A percentile compares a stretch with the other conserved stretches of the same genome.
These are phyloP conservation scores for Phylloscopus whistleri DNA, from an alignment of 2,113 vertebrate species.

Conservation along the genomic window DNA sequence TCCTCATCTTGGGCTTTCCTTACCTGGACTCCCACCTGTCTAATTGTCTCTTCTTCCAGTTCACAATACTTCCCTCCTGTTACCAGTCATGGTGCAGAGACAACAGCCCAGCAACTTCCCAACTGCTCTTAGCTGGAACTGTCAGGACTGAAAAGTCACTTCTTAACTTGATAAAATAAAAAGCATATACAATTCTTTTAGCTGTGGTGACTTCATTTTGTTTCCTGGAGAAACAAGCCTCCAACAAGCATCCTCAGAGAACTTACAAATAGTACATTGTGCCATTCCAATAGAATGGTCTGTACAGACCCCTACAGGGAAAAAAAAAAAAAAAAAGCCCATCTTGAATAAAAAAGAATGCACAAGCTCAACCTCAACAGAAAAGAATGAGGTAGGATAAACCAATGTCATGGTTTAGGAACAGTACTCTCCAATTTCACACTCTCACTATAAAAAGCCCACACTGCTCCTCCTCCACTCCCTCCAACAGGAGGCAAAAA, in stretches of 20 bases:
- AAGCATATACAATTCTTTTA: background rate
- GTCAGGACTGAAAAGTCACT: background rate
- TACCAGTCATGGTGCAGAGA: background rate
- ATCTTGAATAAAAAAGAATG: background rate
- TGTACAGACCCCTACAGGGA: background rate
- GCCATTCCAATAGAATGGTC: background rate
- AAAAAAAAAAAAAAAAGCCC: background rate
- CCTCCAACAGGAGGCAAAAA: background rate
- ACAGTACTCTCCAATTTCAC: background rate
- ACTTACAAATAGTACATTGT: background rate
- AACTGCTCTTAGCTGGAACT: background rate
- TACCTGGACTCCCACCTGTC: background rate
- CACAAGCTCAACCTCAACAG: background rate
- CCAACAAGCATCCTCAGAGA: background rate
- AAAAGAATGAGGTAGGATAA: background rate
- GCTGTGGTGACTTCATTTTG: background rate
- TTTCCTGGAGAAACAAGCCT: background rate
- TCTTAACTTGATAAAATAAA: background rate
- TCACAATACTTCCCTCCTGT: background rate
- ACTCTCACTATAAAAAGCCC: background rate
- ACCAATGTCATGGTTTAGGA: background rate
- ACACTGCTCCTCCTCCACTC: rapidly evolving
- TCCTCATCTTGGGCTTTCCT: background rate
- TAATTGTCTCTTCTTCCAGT: background rate
- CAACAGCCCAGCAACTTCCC: background rate